Evolutionary conservation across 2,113 vertebrate genomes (phyloP).

Genomic region (Gopherus evgoodei): DNA sequence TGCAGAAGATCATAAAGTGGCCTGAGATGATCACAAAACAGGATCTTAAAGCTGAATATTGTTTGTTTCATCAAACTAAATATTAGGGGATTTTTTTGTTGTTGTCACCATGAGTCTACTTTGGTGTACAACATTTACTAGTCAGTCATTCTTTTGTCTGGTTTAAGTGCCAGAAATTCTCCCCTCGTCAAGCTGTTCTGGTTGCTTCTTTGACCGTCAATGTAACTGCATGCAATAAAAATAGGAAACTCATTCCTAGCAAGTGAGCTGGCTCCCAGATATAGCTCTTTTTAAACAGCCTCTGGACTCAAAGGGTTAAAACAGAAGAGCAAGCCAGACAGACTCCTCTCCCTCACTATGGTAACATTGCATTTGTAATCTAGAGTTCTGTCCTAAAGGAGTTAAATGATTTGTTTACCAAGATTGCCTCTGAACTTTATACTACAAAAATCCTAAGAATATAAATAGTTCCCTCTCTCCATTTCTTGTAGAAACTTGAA

Average conservation of each 20-base stretch:
- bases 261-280: background rate
- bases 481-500: background rate
- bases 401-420: background rate
- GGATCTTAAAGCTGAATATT: background rate
- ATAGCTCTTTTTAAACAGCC: background rate
- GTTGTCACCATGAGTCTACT: background rate
- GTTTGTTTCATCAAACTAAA: background rate
- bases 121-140: background rate
- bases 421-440: background rate
- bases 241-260: conserved; percentile 30
- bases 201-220: background rate
- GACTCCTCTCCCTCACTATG: background rate
- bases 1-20: background rate
- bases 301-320: conserved; percentile 40
- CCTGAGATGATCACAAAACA: background rate
- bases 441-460: background rate
- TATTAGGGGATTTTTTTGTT: background rate
- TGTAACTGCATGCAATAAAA: background rate
- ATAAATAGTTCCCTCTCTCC: background rate
- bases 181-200: background rate
- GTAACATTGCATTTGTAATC: background rate
- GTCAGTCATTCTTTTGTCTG: background rate
- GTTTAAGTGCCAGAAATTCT: background rate
- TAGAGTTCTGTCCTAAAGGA: background rate
- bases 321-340: background rate